Conservation (phyloP, 2,113 vertebrate genomes). For the Peromyscus californicus region DNA sequence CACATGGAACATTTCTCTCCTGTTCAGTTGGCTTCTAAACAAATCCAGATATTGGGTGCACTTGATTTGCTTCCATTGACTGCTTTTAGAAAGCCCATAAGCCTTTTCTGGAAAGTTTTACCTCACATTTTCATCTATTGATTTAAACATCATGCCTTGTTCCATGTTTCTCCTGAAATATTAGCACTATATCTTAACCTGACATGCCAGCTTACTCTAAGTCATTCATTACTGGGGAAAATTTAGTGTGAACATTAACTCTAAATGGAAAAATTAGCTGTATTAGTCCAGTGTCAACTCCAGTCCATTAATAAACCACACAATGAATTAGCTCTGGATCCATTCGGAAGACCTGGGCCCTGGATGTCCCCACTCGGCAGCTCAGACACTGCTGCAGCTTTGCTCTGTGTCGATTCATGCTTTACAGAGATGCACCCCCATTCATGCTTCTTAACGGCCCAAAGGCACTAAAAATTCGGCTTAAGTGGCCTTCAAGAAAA, state of each 20-base stretch:
- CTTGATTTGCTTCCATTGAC: slow-evolving; percentile 66
- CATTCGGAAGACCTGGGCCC: neutral
- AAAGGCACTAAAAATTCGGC: slow-evolving; percentile 60
- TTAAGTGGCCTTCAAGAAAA: slow-evolving; percentile 71
- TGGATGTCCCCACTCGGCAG: neutral
- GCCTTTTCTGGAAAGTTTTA: slow-evolving; percentile 66
- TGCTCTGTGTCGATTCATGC: slow-evolving; percentile 23
- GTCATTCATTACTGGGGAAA: slow-evolving; percentile 65
- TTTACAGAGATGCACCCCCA: slow-evolving; percentile 30
- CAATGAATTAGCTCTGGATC: slow-evolving; percentile 41
- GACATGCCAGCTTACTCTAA: slow-evolving; percentile 54
- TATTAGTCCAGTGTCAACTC: slow-evolving; percentile 63
- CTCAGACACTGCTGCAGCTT: neutral
- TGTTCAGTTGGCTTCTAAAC: slow-evolving; percentile 55
- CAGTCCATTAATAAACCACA: slow-evolving; percentile 61
- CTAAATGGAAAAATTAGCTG: slow-evolving; percentile 66
- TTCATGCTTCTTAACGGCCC: slow-evolving; percentile 59
- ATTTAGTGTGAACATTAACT: slow-evolving; percentile 64
- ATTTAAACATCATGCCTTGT: slow-evolving; percentile 62
- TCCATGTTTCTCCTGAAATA: slow-evolving; percentile 70
- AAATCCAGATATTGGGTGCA: slow-evolving; percentile 57
- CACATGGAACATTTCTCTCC: slow-evolving; percentile 49
- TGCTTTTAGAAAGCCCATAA: slow-evolving; percentile 60
- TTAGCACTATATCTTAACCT: slow-evolving; percentile 64
- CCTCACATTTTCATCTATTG: slow-evolving; percentile 57